Evolutionary conservation across 1,140 invertebrate species (phyloP).

Genomic region (Chironomus tepperi): DNA sequence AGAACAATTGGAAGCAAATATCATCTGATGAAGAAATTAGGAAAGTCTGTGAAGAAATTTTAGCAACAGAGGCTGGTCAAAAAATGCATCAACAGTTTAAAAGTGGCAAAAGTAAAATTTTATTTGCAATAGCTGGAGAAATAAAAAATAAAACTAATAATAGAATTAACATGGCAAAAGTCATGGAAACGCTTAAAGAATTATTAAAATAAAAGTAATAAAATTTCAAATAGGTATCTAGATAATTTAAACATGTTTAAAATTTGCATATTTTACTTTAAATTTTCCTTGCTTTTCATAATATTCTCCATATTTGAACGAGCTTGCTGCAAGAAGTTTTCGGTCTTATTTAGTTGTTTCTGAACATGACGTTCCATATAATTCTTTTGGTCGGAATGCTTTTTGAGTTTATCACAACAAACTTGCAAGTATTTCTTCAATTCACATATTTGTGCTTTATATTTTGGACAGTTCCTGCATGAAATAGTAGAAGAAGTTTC

Average conservation of each 20-base stretch:
- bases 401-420: background rate
- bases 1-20: slow-evolving; percentile 55
- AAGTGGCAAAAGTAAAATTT: slow-evolving; percentile 59
- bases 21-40: slow-evolving; percentile 49
- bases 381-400: background rate
- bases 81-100: slow-evolving; percentile 57
- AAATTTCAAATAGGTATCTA: too few relatives aligned
- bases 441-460: background rate
- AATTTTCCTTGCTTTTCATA: background rate
- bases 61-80: slow-evolving; percentile 50
- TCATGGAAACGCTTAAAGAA: slow-evolving; percentile 47
- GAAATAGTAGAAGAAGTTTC: background rate
- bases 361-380: background rate
- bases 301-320: slow-evolving; percentile 3
- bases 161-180: slow-evolving; percentile 55
- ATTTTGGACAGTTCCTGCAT: background rate
- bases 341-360: background rate
- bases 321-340: background rate
- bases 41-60: slow-evolving; percentile 49
- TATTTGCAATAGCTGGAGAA: slow-evolving; percentile 52
- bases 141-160: slow-evolving; percentile 49
- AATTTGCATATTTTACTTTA: too few relatives aligned
- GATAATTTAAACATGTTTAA: too few relatives aligned
- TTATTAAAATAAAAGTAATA: background rate
- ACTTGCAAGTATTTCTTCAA: background rate